Evolutionary conservation across 2,797 vertebrate species (phyloP).

Genomic region (Danio jaintianensis): DNA sequence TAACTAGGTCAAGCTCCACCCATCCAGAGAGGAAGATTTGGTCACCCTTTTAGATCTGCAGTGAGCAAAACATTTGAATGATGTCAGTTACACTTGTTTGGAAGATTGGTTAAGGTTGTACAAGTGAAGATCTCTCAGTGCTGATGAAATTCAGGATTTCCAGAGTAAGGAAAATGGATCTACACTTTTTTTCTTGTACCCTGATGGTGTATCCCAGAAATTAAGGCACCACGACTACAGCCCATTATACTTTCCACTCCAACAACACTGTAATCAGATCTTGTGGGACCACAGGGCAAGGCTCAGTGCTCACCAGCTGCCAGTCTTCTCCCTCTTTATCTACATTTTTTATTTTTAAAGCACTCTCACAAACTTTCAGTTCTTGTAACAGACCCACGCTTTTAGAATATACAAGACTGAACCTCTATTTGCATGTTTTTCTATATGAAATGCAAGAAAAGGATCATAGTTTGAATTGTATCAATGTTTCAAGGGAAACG

Average conservation of each 20-base stretch:
- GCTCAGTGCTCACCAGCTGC: conserved; percentile 66
- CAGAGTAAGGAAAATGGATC: conserved; percentile 16
- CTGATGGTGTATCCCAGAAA: conserved; percentile 66
- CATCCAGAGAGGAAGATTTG: no score
- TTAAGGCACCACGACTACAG: conserved; percentile 63
- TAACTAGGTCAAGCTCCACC: no score
- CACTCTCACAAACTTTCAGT: conserved; percentile 8
- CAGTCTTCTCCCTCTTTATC: conserved; percentile 53
- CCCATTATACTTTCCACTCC: conserved; percentile 71
- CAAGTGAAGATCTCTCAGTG: neutral
- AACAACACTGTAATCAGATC: conserved; percentile 74
- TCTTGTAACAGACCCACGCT: neutral
- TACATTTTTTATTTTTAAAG: conserved; percentile 34
- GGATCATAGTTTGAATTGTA: neutral
- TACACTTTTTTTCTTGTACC: conserved; percentile 58
- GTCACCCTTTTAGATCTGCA: no score
- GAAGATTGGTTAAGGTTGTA: no score
- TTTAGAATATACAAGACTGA: conserved; percentile 20
- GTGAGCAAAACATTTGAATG: no score
- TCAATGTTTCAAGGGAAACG: neutral
- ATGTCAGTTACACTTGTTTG: no score
- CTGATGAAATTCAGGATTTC: conserved; percentile 25
- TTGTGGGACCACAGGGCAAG: conserved; percentile 65
- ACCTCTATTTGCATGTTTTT: neutral
- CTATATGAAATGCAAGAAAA: neutral